phyloP scores from a whole-genome alignment of 2,113 vertebrate genomes.

The Calidris pugnax region DNA sequence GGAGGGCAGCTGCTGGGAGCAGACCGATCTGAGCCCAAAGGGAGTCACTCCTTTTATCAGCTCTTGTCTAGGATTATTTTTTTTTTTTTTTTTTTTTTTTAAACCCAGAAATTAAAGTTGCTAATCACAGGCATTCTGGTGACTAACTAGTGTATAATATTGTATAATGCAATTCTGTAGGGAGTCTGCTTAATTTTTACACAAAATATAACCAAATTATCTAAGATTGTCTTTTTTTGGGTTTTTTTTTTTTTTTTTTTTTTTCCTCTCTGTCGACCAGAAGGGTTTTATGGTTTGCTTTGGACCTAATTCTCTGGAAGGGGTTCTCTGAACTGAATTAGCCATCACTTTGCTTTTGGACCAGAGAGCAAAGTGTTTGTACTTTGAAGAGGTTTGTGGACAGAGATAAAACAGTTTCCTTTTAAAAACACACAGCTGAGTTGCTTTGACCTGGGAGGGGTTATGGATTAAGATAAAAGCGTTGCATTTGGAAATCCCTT shows the following conservation, averaged over 20 bases:
- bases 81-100: neutral
- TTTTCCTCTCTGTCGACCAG: neutral
- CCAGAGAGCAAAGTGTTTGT: neutral
- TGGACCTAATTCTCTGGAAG: slow-evolving; percentile 6
- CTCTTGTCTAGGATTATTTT: neutral
- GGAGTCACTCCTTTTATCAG: neutral
- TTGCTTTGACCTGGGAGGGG: slow-evolving; percentile 40
- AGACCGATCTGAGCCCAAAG: neutral
- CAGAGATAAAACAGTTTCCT: slow-evolving; percentile 52
- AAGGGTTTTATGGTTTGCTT: neutral
- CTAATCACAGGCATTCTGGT: neutral
- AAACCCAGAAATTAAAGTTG: neutral
- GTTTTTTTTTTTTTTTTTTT: too few relatives aligned
- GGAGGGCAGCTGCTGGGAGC: neutral
- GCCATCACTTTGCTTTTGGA: neutral
- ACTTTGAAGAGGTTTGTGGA: slow-evolving; percentile 50
- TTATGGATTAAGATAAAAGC: slow-evolving; percentile 44
- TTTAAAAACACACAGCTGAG: slow-evolving; percentile 10
- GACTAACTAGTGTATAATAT: neutral
- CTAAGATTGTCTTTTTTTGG: neutral
- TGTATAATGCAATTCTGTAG: neutral
- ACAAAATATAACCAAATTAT: neutral
- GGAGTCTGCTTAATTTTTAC: neutral
- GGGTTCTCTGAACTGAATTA: neutral
- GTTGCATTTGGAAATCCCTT: neutral